These are phyloP conservation scores for Pycnomerus fuliginosus DNA, from an alignment of 2,888 invertebrate species.

Conservation along the genomic window DNA sequence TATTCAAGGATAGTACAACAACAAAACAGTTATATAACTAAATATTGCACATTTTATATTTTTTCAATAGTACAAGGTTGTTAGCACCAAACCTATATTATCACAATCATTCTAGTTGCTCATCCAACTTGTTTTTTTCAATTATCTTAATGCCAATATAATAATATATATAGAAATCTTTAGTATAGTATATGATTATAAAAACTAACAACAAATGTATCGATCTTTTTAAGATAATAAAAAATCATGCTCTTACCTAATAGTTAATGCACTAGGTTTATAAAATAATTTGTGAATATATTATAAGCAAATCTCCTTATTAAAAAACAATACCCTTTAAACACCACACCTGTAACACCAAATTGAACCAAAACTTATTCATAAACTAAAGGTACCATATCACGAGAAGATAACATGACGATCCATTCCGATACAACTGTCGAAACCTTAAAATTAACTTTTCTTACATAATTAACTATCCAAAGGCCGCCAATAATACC, in stretches of 20 bases:
- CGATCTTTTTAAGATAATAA: constrained; percentile 25
- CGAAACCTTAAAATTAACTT: constrained; percentile 18
- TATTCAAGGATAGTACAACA: constrained; percentile 27
- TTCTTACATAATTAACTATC: constrained; percentile 38
- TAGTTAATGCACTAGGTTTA: constrained; percentile 32
- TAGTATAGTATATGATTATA: constrained; percentile 46
- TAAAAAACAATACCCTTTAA: constrained; percentile 40
- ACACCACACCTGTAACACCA: constrained; percentile 47
- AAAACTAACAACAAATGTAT: constrained; percentile 46
- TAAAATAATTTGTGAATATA: constrained; percentile 31
- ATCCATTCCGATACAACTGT: constrained; percentile 12
- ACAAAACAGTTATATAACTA: constrained; percentile 43
- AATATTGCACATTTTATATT: constrained; percentile 51
- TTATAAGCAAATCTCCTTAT: constrained; percentile 37
- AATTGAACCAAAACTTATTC: constrained; percentile 42
- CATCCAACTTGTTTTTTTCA: constrained; percentile 17
- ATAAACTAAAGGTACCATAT: constrained; percentile 43
- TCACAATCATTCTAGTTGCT: constrained; percentile 49
- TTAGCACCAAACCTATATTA: constrained; percentile 53
- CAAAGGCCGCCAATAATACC: constrained; percentile 45
- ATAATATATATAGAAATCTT: constrained; percentile 44
- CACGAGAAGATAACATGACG: constrained; percentile 35
- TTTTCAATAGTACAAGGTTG: constrained; percentile 44
- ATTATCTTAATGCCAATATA: constrained; percentile 23
- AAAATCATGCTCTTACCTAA: constrained; percentile 32